Evolutionary conservation across 2,113 vertebrate genomes (phyloP).

Genomic region (Megaleporinus macrocephalus): DNA sequence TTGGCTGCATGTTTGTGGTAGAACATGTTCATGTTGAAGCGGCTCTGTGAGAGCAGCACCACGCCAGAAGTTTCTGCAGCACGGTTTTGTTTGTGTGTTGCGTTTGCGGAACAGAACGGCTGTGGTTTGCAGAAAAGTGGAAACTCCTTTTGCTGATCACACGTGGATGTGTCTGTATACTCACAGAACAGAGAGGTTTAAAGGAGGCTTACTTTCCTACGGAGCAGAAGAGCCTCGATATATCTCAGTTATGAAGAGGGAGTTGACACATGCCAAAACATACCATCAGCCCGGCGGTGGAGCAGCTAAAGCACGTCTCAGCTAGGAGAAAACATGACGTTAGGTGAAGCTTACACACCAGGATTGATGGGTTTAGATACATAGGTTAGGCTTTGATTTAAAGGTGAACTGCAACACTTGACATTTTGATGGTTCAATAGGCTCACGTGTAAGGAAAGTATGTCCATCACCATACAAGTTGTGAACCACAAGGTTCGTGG

Average conservation of each 20-base stretch:
- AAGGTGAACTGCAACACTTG: not conserved
- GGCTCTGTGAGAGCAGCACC: not conserved
- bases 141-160: slow-evolving; percentile 29
- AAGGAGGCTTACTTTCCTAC: slow-evolving; percentile 21
- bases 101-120: slow-evolving; percentile 24
- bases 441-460: not conserved
- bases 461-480: not conserved
- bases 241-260: not conserved
- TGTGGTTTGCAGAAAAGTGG: slow-evolving; percentile 23
- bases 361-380: not conserved
- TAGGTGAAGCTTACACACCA: not conserved
- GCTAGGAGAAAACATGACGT: not conserved
- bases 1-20: not conserved
- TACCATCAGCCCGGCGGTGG: not conserved
- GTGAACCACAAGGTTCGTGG: no score
- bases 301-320: not conserved
- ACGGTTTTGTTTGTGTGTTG: slow-evolving; percentile 5
- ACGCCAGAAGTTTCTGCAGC: slow-evolving; percentile 2
- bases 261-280: slow-evolving; percentile 8
- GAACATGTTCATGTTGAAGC: not conserved
- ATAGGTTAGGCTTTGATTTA: not conserved
- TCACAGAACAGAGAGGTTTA: slow-evolving; percentile 4
- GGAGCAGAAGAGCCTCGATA: slow-evolving; percentile 16
- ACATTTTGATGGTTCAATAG: not conserved
- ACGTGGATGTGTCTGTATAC: slow-evolving; percentile 4